Evolutionary conservation across 2,888 invertebrate genomes (phyloP), one percentile per base, ranked within the genome.

Genomic region (Anagyrus pseudococci): DNA sequence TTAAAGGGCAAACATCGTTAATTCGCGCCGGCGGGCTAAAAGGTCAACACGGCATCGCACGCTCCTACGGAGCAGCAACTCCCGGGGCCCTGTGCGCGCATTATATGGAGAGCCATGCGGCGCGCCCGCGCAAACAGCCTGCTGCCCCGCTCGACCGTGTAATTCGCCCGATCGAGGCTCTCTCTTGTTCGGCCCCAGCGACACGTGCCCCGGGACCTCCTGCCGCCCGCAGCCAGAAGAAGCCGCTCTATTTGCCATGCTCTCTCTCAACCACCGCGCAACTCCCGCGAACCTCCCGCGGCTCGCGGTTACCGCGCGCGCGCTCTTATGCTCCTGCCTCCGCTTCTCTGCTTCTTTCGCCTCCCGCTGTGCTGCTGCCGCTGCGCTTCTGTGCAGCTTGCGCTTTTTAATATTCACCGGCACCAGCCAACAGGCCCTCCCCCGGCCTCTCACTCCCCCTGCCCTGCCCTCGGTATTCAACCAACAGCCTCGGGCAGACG

Each of bases 1-100:
- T 77, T 76, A 13, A 70, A 70, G 71, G 67, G 74, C 72, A 78
- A 78, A 78, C 78, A 78, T 77, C 77, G 77, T 79, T 80, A 80
- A 79, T 80, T 80, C 75, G 76, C 75, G 76, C 74, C 71, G 68
- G 72, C 74, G 72, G 74, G 74, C 74, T 73, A 74, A 78, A 79
- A 78, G 79, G 80, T 80, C 80, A 80, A 80, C 79, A 80, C 8
- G 2, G 33, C 33, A 37, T 37, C 33, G 33, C 15, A n/a, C 8
- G 4, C 33, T 37, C 33, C 8, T 15, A 2, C 33, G n/a, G n/a
- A n/a, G n/a, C n/a, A n/a, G n/a, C n/a, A n/a, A 13, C 33, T 37
- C 33, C 29, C 29, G 29, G 33, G n/a, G 3, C 8, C 15, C 8
- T 13, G 13, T 37, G 10, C 33, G 13, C 33, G 33, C 33, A 8